Base-by-base conservation (phyloP, 2,888 invertebrate genomes). In the Rosalia funebris region DNA sequence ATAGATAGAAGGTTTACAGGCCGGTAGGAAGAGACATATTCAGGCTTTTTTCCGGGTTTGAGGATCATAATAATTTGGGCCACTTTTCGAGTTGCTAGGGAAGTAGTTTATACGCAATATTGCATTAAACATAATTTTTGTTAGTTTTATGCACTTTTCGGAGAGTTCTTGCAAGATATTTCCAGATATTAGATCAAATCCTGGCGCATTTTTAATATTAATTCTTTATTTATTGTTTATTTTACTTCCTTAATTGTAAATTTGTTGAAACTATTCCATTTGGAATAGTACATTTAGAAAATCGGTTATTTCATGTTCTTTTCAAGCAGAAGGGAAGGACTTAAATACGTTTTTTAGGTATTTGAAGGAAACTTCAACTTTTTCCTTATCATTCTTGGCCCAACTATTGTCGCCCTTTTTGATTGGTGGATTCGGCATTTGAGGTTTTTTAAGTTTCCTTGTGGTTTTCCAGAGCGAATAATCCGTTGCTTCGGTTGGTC, bases 111-210 rank as follows among this genome's bases (percentile, higher is more conserved):
- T 2, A 11, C 46, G 46, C n/a, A 50, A 1, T 50, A 37, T 50
- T 16, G 50, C 50, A 50, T 50, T 50, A 11, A 50, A 50, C 15
- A 50, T 50, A 39, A 50, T 15, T 14, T 9, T 39, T 50, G 36
- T 41, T 39, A 50, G 37, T 50, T 44, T 25, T 5, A 5, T 5
- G 25, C 25, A 25, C 7, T 25, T 45, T 45, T 44, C 54, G n/a
- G 34, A 25, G 1, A 44, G 54, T 54, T 54, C 45, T 54, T 54
- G 25, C 10, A 54, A 16, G 10, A 54, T 45, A 42, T 54, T 54
- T n/a, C 32, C 44, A 54, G 45, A 32, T 4, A 54, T 45, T 14
- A 54, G 32, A 15, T 54, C 39, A 34, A 32, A 42, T 31, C 42
- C 44, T 2, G 45, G 44, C 15, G 54, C 34, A 10, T 54, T 54